A percentile compares a stretch with the other conserved stretches of the same genome.
phyloP scores from a whole-genome alignment of 2,888 invertebrate species.

The Idaea aversata region DNA sequence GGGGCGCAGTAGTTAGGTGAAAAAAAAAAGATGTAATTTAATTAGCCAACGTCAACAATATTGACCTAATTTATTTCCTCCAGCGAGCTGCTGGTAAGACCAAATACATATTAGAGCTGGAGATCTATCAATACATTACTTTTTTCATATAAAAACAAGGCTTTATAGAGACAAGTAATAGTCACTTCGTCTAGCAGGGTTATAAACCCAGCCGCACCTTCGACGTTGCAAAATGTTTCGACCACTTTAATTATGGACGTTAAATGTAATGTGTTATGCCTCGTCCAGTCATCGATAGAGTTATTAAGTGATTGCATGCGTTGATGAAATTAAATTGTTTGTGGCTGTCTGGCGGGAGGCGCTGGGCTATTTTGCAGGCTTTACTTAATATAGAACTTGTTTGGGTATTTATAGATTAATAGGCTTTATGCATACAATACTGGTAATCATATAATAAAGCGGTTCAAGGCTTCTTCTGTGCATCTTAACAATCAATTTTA shows the following conservation, averaged over 20 bases:
- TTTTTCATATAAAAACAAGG: neutral
- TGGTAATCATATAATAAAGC: neutral
- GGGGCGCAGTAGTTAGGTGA: too few species aligned
- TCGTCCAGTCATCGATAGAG: constrained; percentile 24
- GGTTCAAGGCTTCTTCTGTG: neutral
- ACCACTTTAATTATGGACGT: constrained; percentile 29
- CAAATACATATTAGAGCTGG: too few species aligned
- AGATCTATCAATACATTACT: too few species aligned
- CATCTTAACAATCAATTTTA: too few species aligned
- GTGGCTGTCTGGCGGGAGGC: neutral
- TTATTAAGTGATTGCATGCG: constrained; percentile 17
- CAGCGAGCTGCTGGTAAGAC: too few species aligned
- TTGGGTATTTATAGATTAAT: neutral
- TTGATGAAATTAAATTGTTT: constrained; percentile 6
- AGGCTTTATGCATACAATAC: neutral
- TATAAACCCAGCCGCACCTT: constrained; percentile 28
- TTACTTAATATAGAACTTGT: neutral
- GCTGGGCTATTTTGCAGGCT: neutral
- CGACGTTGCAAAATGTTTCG: constrained; percentile 26
- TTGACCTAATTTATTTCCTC: too few species aligned
- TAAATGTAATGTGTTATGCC: constrained; percentile 27
- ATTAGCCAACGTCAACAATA: too few species aligned
- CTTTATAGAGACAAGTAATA: neutral
- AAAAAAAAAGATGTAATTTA: too few species aligned
- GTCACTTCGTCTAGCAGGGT: constrained; percentile 18